Evolutionary conservation across 2,888 invertebrate genomes (phyloP), one percentile per base, ranked within the genome.

Genomic region (Poecilus cupreus): DNA sequence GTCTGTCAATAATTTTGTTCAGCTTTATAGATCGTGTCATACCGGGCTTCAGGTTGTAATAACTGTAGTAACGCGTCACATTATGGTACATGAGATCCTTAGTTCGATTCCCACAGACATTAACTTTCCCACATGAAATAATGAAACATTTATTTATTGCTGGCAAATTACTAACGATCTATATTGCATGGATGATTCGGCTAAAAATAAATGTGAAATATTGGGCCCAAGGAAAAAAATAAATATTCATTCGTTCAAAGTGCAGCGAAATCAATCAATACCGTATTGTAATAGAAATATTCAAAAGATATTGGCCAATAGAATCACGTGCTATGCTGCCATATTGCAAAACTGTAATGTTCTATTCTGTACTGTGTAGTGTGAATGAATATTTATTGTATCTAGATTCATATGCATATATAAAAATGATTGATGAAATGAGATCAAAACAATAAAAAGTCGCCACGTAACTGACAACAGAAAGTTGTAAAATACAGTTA

Each of bases 401-500:
- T 46, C 51, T 18, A 3, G 51, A 64, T 68, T 18, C 16, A 37
- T 16, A 18, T 60, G 18, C 18, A 32, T 16, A 68, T 18, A 37
- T 18, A 37, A 68, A 68, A 68, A 68, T 68, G 64, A 68, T 68
- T 68, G 39, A 68, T 68, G 32, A 68, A 68, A 68, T 68, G 64
- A 68, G 64, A 37, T 68, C 64, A 37, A 68, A 68, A 68, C 64
- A 68, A 68, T 68, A 68, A 68, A 68, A 60, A 60, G 60, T 60
- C 54, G 22, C 18, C 60, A 46, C 32, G 24, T 60, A 13, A 32
- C 13, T 51, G 51, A 51, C 51, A 51, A 51, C 51, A 51, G 51
- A 51, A 51, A 51, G 51, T 51, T 51, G 18, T 13, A 18, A 18
- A 18, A 32, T 60, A 22, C 26, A n/a, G 46, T 46, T 51, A 37